phyloP scores from a whole-genome alignment of 1,140 invertebrate genomes.

The Drosophila pruinosa region DNA sequence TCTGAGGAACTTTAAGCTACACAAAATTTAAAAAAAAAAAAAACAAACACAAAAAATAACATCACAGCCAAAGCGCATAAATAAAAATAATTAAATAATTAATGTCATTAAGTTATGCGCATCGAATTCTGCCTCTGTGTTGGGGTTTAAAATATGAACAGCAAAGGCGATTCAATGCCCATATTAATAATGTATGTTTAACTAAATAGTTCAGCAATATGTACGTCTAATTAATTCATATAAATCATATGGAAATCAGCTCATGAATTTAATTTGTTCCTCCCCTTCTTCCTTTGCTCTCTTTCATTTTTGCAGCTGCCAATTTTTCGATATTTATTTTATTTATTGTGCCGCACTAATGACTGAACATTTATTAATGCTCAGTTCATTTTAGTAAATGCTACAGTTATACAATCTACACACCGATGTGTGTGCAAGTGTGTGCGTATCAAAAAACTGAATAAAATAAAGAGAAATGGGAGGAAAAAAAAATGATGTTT shows the following conservation, averaged over 20 bases:
- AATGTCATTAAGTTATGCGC: constrained; percentile 73
- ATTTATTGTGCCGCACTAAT: constrained; percentile 67
- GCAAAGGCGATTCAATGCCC: constrained; percentile 17
- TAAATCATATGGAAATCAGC: constrained; percentile 72
- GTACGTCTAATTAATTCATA: constrained; percentile 36
- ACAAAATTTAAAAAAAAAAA: constrained; percentile 4
- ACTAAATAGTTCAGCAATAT: not conserved
- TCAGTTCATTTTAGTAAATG: constrained; percentile 8
- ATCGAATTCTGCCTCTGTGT: constrained; percentile 11
- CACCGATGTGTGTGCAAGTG: constrained; percentile 15
- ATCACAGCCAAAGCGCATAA: constrained; percentile 55
- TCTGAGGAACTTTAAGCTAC: constrained; percentile 36
- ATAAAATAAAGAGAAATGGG: constrained; percentile 10
- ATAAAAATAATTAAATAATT: constrained; percentile 81
- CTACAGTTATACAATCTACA: constrained; percentile 4
- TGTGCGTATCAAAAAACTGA: constrained; percentile 40
- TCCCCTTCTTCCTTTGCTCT: constrained; percentile 3
- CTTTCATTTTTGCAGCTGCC: constrained; percentile 11
- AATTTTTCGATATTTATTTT: constrained; percentile 52
- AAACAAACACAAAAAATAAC: constrained; percentile 12
- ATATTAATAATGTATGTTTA: not conserved
- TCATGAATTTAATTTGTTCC: constrained; percentile 47
- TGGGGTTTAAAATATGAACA: constrained; percentile 20
- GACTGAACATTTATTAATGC: constrained; percentile 74
- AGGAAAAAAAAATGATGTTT: constrained; percentile 35